phyloP scores from a whole-genome alignment of 1,140 invertebrate species.

The Steinernema feltiae region DNA sequence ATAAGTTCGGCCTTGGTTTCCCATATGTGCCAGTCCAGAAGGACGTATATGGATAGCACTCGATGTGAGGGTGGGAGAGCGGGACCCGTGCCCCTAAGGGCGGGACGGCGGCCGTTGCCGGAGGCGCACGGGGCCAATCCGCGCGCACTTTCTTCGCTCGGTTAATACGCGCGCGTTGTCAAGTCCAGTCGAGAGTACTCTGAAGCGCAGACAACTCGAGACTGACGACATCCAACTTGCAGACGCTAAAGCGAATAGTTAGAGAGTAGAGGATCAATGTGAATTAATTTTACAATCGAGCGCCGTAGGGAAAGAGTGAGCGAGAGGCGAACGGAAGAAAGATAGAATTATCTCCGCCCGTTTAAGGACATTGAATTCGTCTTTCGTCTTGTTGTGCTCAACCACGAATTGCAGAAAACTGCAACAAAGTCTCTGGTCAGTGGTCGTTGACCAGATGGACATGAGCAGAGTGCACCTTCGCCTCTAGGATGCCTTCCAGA shows the following conservation, averaged over 20 bases:
- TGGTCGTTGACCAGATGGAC: background rate
- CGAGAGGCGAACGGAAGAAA: background rate
- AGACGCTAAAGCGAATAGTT: background rate
- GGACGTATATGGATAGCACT: conserved; percentile 11
- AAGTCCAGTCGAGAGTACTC: conserved; percentile 11
- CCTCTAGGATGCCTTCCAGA: background rate
- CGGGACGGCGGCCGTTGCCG: background rate
- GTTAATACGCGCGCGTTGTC: conserved; percentile 14
- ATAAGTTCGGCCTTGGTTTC: conserved; percentile 3
- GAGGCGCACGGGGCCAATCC: conserved; percentile 14
- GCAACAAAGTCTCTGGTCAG: background rate
- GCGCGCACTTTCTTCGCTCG: conserved; percentile 13
- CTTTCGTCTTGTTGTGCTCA: background rate
- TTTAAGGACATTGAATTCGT: background rate
- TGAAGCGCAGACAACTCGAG: background rate
- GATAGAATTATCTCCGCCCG: conserved; percentile 12
- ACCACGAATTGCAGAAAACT: background rate
- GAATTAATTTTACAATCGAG: conserved; percentile 6
- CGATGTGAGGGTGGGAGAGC: conserved; percentile 12
- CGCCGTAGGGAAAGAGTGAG: background rate
- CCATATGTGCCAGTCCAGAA: conserved; percentile 3
- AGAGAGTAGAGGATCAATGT: conserved; percentile 13
- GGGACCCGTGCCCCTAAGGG: conserved; percentile 11
- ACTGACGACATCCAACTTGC: conserved; percentile 9
- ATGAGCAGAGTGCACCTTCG: background rate